Conservation (phyloP, 2,113 vertebrate genomes). For the Gallinago media region DNA sequence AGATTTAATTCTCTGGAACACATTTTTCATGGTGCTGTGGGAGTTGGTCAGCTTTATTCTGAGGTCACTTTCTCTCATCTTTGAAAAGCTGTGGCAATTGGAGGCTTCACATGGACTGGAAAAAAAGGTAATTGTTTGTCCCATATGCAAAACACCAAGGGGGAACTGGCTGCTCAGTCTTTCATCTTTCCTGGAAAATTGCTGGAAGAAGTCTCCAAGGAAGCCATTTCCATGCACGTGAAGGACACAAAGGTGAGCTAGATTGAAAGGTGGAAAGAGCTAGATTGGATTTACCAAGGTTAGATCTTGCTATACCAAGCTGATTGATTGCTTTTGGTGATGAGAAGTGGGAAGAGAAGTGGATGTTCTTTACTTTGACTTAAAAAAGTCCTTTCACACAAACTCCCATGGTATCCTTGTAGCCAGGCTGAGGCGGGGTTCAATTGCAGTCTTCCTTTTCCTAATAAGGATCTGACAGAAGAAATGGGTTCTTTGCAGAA, state of each 20-base stretch:
- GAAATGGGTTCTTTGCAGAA: neutral
- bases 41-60: neutral
- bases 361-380: neutral
- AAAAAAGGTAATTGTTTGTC: neutral
- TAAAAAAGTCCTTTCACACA: neutral
- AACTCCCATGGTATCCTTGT: neutral
- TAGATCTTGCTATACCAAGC: neutral
- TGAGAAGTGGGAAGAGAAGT: neutral
- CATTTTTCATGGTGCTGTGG: neutral
- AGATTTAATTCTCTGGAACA: neutral
- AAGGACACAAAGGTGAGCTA: neutral
- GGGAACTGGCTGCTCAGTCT: neutral
- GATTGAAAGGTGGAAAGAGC: no score
- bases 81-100: neutral
- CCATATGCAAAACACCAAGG: neutral
- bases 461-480: neutral
- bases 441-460: neutral
- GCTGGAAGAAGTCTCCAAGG: neutral
- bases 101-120: fast-evolving
- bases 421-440: neutral
- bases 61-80: neutral
- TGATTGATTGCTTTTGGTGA: neutral
- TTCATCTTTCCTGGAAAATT: neutral
- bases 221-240: fast-evolving
- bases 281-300: neutral